Evolutionary conservation across 2,797 vertebrate species (phyloP).

Genomic region (Paramormyrops hopkinsi): DNA sequence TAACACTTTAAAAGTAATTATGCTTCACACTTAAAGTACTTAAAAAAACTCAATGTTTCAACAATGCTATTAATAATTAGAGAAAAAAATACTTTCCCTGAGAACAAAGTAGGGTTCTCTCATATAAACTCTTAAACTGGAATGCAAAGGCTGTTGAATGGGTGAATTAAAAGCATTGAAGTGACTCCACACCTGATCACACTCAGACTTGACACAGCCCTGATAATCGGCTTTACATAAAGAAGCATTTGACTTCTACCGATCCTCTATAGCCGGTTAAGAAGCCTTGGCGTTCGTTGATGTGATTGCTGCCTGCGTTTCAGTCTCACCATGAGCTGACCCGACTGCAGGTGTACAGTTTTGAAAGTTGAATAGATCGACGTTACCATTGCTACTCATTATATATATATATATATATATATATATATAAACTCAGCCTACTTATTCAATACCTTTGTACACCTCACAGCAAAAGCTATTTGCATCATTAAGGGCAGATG

Average conservation of each 20-base stretch:
- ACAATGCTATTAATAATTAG: neutral
- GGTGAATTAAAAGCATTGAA: neutral
- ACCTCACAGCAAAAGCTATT: neutral
- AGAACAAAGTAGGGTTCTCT: neutral
- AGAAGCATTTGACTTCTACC: neutral
- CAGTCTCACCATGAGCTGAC: neutral
- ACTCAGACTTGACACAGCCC: constrained; percentile 5
- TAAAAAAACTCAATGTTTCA: neutral
- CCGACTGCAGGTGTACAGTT: neutral
- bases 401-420: neutral
- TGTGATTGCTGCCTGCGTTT: neutral
- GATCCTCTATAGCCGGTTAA: neutral
- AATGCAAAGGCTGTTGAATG: neutral
- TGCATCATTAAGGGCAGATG: neutral
- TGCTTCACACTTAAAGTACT: neutral
- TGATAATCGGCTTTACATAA: neutral
- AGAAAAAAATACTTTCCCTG: neutral
- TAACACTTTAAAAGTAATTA: neutral
- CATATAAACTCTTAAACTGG: neutral
- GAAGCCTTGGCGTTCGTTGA: neutral
- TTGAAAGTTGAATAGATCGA: neutral
- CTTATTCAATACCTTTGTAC: neutral
- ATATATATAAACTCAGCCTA: neutral
- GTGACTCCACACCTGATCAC: neutral
- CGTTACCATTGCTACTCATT: neutral